These are phyloP conservation scores for Arctopsyche grandis DNA, from an alignment of 1,140 invertebrate species.

Conservation along the genomic window DNA sequence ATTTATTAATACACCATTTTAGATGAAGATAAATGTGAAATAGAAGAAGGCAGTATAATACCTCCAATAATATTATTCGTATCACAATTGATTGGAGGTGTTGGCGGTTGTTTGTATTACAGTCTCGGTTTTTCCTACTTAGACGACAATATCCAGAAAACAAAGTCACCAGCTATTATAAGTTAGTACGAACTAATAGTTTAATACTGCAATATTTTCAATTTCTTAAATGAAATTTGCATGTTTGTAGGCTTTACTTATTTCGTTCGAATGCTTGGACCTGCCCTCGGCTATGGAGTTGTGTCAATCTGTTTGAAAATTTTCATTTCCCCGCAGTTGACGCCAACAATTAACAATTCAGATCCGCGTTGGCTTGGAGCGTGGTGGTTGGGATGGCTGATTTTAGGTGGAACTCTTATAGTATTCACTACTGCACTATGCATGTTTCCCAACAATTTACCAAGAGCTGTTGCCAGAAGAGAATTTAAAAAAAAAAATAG, in stretches of 20 bases:
- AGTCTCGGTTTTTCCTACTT: slow-evolving; percentile 75
- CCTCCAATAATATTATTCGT: slow-evolving; percentile 71
- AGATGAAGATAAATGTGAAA: slow-evolving; percentile 60
- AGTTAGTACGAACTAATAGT: slow-evolving; percentile 60
- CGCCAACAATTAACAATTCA: slow-evolving; percentile 72
- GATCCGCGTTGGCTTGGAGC: slow-evolving; percentile 83
- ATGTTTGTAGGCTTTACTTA: slow-evolving; percentile 70
- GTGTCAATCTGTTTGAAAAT: slow-evolving; percentile 75
- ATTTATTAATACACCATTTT: not conserved
- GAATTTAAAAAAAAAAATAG: slow-evolving; percentile 59
- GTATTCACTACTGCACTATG: slow-evolving; percentile 70
- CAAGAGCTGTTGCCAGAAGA: slow-evolving; percentile 68
- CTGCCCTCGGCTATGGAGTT: slow-evolving; percentile 75
- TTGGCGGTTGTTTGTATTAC: slow-evolving; percentile 74
- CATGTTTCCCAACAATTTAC: slow-evolving; percentile 73
- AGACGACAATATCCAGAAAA: slow-evolving; percentile 76
- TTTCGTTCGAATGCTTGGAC: slow-evolving; percentile 76
- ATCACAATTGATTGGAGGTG: slow-evolving; percentile 73
- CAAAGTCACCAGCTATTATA: slow-evolving; percentile 73
- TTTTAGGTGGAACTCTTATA: slow-evolving; percentile 72
- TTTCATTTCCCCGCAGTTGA: slow-evolving; percentile 75
- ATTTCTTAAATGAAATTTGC: not conserved
- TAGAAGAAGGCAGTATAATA: slow-evolving; percentile 67
- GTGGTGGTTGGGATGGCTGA: slow-evolving; percentile 83
- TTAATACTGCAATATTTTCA: not conserved